A percentile compares a stretch with the other conserved stretches of the same genome.
These are phyloP conservation scores for Myotis planiceps DNA, from an alignment of 2,797 vertebrate species.

Conservation along the genomic window DNA sequence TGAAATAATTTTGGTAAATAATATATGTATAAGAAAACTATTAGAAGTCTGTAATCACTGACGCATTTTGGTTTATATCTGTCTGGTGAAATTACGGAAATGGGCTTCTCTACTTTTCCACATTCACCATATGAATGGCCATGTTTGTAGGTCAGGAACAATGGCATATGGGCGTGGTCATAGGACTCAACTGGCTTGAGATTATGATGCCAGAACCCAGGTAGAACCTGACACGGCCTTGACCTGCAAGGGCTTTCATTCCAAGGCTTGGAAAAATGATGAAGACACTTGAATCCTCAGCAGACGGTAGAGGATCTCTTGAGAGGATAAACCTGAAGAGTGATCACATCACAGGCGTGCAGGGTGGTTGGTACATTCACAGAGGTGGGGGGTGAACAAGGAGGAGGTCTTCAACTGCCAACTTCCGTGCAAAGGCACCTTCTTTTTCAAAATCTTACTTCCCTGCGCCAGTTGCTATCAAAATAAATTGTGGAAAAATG, in stretches of 20 bases:
- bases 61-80: neutral
- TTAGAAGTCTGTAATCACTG: neutral
- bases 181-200: neutral
- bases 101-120: neutral
- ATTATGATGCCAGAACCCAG: neutral
- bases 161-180: neutral
- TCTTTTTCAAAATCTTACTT: neutral
- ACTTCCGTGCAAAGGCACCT: neutral
- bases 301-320: neutral
- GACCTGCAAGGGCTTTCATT: neutral
- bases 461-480: neutral
- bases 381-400: neutral
- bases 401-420: neutral
- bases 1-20: neutral
- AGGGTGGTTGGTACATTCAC: neutral
- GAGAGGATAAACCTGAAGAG: neutral
- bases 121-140: neutral
- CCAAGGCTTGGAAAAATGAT: slow-evolving; percentile 13
- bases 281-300: neutral
- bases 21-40: neutral
- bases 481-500: neutral
- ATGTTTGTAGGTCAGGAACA: neutral
- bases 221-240: neutral
- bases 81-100: neutral
- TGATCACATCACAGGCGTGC: neutral